phyloP scores from a whole-genome alignment of 1,140 invertebrate species.

The Pentalonia nigronervosa region DNA sequence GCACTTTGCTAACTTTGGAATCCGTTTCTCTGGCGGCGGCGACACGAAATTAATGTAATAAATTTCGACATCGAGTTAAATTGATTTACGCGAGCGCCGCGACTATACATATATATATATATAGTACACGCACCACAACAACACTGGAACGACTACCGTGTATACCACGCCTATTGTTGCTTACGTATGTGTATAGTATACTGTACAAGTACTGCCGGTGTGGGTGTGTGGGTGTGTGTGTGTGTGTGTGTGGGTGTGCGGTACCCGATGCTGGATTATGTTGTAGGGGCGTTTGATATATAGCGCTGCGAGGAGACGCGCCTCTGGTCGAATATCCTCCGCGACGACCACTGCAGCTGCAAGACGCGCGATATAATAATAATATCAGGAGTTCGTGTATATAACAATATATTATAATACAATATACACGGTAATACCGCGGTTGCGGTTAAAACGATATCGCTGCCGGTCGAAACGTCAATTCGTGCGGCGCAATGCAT shows the following conservation, averaged over 20 bases:
- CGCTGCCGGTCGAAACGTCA: neutral
- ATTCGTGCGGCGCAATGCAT: too few relatives aligned
- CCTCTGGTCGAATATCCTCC: neutral
- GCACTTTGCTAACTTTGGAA: constrained; percentile 54
- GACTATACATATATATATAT: neutral
- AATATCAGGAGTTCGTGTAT: too few relatives aligned
- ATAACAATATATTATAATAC: neutral
- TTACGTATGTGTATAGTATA: neutral
- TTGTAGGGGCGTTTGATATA: neutral
- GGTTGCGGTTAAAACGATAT: neutral
- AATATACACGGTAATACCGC: too few relatives aligned
- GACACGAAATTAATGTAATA: constrained; percentile 47
- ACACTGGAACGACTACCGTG: neutral
- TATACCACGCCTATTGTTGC: neutral
- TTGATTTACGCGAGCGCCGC: constrained; percentile 16
- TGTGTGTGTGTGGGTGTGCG: too few relatives aligned
- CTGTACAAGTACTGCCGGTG: neutral
- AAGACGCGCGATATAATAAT: neutral
- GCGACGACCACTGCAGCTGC: too few relatives aligned
- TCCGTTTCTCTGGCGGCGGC: constrained; percentile 33
- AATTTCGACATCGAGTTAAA: constrained; percentile 48
- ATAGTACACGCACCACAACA: neutral
- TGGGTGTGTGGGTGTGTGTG: neutral
- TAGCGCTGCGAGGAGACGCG: neutral
- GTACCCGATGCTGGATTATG: neutral